Evolutionary conservation across 2,888 invertebrate species (phyloP), one percentile per base, ranked within the genome.

Genomic region (Heliconius erato): DNA sequence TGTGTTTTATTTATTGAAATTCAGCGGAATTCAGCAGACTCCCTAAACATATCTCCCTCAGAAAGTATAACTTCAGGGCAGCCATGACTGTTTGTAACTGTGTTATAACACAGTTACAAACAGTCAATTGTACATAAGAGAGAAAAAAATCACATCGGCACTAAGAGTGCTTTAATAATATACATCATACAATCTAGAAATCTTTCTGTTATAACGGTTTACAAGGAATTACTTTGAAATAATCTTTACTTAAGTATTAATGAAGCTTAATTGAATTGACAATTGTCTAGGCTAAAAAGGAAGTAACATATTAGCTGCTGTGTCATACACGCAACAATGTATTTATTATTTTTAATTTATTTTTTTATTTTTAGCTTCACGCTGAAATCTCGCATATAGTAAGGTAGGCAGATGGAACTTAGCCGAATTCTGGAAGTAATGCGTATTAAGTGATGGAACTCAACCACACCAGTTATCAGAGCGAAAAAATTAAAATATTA

Each of bases 311-410:
- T 72, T 44, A 72, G 7, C 3, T 7, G 11, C 35, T 35, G 54
- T 82, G 83, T 84, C 79, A 63, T 12, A 63, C 3, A 63, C 63
- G 23, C n/a, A n/a, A 63, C n/a, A n/a, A 63, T n/a, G 63, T 23
- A 54, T 16, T 54, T 54, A 54, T 19, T 19, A 54, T 19, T 19
- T 54, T 54, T 54, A 16, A 54, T 54, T 44, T 44, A 14, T 3
- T 14, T 49, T 14, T 19, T 54, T 49, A 16, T 1, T 49, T 49
- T 19, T 16, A 49, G 49, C 16, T 49, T 49, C 6, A 49, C 5
- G 16, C 16, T 49, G 49, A 16, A 40, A 49, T 6, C 16, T 49
- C 49, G 16, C 16, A 49, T 0, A 16, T 5, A 49, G 16, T 16
- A 49, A 12, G 16, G 3, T 49, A 49, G 49, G 16, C 5, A 16